These are phyloP conservation scores for Benitochromis conjunctus DNA, from an alignment of 2,113 vertebrate genomes.

Conservation along the genomic window DNA sequence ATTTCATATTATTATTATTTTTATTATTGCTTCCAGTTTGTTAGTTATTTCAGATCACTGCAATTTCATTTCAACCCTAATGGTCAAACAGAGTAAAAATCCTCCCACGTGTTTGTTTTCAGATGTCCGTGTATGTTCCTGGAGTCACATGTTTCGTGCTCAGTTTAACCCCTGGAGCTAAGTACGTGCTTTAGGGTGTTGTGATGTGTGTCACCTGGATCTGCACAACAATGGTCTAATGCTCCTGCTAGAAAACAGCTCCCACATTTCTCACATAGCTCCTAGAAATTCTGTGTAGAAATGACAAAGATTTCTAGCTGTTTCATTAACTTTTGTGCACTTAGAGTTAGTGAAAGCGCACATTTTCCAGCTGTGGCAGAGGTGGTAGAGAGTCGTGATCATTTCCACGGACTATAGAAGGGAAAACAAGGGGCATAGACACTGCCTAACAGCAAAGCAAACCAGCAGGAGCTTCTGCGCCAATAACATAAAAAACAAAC, in stretches of 20 bases:
- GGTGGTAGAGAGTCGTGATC: not conserved
- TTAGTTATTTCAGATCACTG: not conserved
- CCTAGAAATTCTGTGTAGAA: not conserved
- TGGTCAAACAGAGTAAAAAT: not conserved
- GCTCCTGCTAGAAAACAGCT: not conserved
- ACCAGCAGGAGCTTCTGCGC: not conserved
- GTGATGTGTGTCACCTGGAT: conserved; percentile 41
- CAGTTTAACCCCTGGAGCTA: conserved; percentile 11
- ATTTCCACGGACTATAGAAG: not conserved
- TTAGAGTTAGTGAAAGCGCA: not conserved
- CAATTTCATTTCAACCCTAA: not conserved
- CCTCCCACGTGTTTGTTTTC: not conserved
- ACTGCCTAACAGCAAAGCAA: not conserved
- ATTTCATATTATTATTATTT: not conserved
- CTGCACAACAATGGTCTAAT: conserved; percentile 9
- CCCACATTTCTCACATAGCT: not conserved
- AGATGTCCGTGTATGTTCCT: not conserved
- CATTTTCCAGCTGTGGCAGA: not conserved
- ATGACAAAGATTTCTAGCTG: not conserved
- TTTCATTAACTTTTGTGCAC: not conserved
- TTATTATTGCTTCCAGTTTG: not conserved
- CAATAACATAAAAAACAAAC: not conserved
- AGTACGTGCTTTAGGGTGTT: conserved; percentile 19
- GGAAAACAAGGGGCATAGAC: not conserved
- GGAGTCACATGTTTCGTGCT: conserved; percentile 34